Evolutionary conservation across 2,797 vertebrate species (phyloP), one percentile per base, ranked within the genome.

Genomic region (Linurgus olivaceus): DNA sequence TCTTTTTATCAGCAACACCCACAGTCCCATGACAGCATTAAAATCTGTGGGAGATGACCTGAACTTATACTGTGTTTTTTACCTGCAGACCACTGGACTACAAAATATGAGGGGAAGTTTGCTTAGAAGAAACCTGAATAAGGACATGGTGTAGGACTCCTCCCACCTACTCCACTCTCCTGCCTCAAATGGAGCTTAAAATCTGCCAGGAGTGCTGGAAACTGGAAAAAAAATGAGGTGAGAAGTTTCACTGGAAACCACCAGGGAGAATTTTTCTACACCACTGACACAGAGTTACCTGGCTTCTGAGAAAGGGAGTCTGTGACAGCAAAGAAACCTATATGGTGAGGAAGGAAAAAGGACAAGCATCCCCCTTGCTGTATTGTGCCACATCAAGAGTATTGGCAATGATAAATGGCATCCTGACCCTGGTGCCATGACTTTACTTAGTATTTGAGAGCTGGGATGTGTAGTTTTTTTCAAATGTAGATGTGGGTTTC

Each of bases 361-460:
- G 54, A 75, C 24, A 70, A 77, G 7, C 31, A 73, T 66, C 26
- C 11, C 13, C 42, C 80, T 47, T 15, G 11, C 23, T 62, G 55
- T 59, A 24, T 59, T 63, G 14, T 0, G 0, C 31, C 9, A 8
- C 50, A 61, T 24, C 23, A 26, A 78, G 40, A 74, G 33, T 61
- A 62, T 72, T 44, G 75, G 47, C 40, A 37, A 66, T 61, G 62
- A 48, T 48, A 87, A 87, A 72, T 55, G 58, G n/a, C 42, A 68
- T 50, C 29, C 45, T 87, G 62, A 61, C 38, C n/a, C 20, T 50
- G 23, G 5, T 80, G 45, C 50, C 72, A 57, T 2, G 8, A 31
- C 29, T 90, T 72, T 1, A 47, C 19, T 68, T 89, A 63, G 48
- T 31, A 45, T 71, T 87, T 78, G 74, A 90, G 77, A 93, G 28